A percentile compares a stretch with the other conserved stretches of the same genome.
These are phyloP conservation scores for Eubucco bourcierii DNA, from an alignment of 2,113 vertebrate species.

Conservation along the genomic window DNA sequence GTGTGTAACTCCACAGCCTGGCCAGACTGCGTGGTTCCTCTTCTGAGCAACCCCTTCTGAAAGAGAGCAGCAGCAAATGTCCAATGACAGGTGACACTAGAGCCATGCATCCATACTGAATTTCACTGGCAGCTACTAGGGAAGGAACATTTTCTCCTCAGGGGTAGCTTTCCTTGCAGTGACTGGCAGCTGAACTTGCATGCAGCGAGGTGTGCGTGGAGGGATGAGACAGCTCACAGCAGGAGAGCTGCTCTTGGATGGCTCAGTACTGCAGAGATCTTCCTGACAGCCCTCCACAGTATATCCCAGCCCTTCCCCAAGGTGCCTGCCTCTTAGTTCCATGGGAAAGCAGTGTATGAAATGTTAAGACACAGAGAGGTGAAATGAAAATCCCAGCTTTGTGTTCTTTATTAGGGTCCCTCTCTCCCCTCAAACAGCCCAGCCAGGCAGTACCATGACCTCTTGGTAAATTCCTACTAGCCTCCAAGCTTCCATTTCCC, in stretches of 20 bases:
- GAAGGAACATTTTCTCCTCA: not conserved
- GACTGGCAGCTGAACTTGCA: not conserved
- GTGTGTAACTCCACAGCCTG: not conserved
- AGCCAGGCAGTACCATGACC: not conserved
- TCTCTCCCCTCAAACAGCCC: not conserved
- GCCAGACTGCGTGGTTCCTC: not conserved
- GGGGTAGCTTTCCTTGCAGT: not conserved
- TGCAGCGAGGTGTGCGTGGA: accelerated
- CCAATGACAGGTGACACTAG: not conserved
- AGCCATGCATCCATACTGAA: not conserved
- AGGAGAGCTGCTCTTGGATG: not conserved
- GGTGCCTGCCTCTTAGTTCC: not conserved
- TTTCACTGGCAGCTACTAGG: not conserved
- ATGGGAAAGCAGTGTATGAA: not conserved
- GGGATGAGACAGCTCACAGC: not conserved
- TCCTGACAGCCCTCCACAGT: not conserved
- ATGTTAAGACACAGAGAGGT: not conserved
- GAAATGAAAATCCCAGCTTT: not conserved
- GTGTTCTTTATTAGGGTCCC: not conserved
- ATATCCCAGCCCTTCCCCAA: not conserved
- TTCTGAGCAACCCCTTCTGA: not conserved
- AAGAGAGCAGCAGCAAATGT: not conserved
- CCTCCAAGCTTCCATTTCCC: not conserved
- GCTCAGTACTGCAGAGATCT: not conserved
- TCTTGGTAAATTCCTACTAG: not conserved